Evolutionary conservation across 2,113 vertebrate species (phyloP), one percentile per base, ranked within the genome.

Genomic region (Menura novaehollandiae): DNA sequence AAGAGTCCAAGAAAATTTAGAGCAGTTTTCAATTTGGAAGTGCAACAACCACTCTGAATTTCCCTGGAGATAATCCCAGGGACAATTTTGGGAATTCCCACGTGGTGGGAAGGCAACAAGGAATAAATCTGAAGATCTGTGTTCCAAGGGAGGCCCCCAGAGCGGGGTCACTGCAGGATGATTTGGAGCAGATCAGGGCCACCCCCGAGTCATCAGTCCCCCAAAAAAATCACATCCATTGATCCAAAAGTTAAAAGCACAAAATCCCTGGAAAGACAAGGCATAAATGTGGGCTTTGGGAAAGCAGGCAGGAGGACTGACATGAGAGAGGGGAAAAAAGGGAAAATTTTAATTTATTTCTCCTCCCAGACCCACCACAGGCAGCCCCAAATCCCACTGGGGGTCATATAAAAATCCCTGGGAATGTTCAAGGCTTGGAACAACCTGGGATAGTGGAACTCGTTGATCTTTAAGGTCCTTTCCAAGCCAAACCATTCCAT

Each of bases 11-110:
- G n/a, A 15, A 5, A 59, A 56, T 15, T 53, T 49, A 11, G 18
- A 78, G 11, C 14, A 49, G 24, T n/a, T 77, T 59, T 3, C n/a
- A 12, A 17, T 26, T 47, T 23, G 4, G 3, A 71, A 82, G 11
- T 1, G 12, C 53, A 51, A 2, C 26, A 10, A 3, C 1, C 2
- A 1, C 30, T 6, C n/a, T 4, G 8, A 49, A 13, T 22, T 53
- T 53, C 26, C 13, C 23, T 18, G 56, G 15, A 46, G 62, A 28
- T 15, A 39, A 58, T 12, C 4, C 3, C 6, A 41, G 14, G 41
- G 35, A 16, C 28, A 33, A 51, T 20, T 33, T 4, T 7, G 14
- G 1, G 7, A 47, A n/a, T n/a, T n/a, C n/a, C n/a, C 37, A 24
- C 1, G 0, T 16, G 58, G 28, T 17, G 39, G 52, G 62, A 85